These are phyloP conservation scores for Bembecia ichneumoniformis DNA, from an alignment of 2,888 invertebrate genomes.

Conservation along the genomic window DNA sequence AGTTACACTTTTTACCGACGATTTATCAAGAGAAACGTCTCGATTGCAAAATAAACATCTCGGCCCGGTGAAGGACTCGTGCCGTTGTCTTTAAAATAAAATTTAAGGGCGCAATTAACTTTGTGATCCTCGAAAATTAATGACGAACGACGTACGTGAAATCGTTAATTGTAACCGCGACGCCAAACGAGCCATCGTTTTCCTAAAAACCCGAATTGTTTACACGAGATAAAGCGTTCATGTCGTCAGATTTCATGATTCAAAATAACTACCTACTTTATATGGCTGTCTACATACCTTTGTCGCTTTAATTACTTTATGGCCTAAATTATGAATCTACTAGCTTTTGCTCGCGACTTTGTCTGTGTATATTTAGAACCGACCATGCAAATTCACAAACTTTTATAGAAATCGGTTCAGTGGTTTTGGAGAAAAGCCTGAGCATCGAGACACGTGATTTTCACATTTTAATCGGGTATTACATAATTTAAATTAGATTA, in stretches of 20 bases:
- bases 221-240: neutral
- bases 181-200: constrained; percentile 33
- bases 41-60: constrained; percentile 30
- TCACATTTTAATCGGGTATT: too few species aligned
- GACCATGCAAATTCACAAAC: too few species aligned
- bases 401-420: too few species aligned
- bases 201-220: constrained; percentile 19
- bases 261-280: neutral
- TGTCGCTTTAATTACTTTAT: too few species aligned
- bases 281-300: too few species aligned
- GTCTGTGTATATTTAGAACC: too few species aligned
- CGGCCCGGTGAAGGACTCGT: constrained; percentile 25
- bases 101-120: constrained; percentile 60
- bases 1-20: constrained; percentile 46
- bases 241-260: neutral
- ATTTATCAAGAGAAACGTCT: constrained; percentile 44
- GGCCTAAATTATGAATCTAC: too few species aligned
- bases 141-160: constrained; percentile 36
- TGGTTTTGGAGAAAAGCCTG: too few species aligned
- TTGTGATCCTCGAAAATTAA: constrained; percentile 57
- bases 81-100: constrained; percentile 61
- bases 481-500: too few species aligned
- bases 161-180: constrained; percentile 49
- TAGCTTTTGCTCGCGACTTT: too few species aligned
- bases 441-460: too few species aligned